These are phyloP conservation scores for Erinaceus europaeus DNA, from an alignment of 2,113 vertebrate species.

Conservation along the genomic window DNA sequence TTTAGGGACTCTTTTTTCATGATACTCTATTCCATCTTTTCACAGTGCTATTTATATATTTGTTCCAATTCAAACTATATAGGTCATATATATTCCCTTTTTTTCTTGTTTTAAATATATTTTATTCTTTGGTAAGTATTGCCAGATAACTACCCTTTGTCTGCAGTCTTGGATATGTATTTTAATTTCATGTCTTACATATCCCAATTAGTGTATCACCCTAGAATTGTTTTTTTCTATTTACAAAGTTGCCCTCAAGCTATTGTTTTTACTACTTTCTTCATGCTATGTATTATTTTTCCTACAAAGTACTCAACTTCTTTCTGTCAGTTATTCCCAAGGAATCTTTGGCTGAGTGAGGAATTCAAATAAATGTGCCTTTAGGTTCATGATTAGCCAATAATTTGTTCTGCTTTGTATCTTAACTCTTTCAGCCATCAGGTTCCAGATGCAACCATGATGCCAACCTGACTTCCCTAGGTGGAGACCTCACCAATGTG, in stretches of 20 bases:
- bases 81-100: neutral
- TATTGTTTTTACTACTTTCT: neutral
- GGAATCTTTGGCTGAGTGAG: neutral
- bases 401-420: too few species aligned
- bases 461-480: too few species aligned
- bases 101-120: neutral
- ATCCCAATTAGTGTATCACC: neutral
- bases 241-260: neutral
- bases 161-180: neutral
- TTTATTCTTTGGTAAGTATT: neutral
- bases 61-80: neutral
- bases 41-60: neutral
- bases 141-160: neutral
- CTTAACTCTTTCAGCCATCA: too few species aligned
- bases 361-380: too few species aligned
- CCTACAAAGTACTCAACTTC: neutral
- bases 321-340: neutral
- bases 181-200: neutral
- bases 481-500: too few species aligned
- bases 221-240: slow-evolving; percentile 26
- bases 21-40: neutral
- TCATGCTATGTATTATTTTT: neutral
- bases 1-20: slow-evolving; percentile 3
- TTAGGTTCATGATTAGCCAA: too few species aligned
- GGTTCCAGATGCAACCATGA: too few species aligned